Conservation (phyloP, 92 coral and sea anemone species). For the Chrysogorgia sp. region DNA sequence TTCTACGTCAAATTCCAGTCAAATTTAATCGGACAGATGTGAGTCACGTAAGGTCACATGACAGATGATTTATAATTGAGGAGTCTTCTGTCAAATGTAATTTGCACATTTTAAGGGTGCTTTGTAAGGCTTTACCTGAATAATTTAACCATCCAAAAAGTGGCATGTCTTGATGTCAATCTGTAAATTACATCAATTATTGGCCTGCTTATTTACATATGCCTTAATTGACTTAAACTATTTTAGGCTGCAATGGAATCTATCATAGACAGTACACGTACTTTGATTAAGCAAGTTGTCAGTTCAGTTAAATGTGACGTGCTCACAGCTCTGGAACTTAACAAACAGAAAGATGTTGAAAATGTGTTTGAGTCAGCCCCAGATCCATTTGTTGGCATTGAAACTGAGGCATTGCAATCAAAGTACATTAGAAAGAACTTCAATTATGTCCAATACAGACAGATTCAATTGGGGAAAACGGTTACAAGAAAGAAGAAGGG, state of each 20-base stretch:
- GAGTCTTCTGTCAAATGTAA: no score
- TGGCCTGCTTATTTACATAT: background rate
- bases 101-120: no score
- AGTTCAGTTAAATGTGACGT: background rate
- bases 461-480: constrained; percentile 8
- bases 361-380: constrained; percentile 6
- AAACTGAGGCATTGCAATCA: constrained; percentile 31
- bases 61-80: no score
- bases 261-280: constrained; percentile 22
- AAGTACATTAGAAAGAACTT: constrained; percentile 24
- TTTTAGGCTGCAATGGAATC: constrained; percentile 36
- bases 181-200: background rate
- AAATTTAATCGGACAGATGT: no score
- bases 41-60: no score
- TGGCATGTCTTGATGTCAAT: background rate
- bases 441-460: constrained; percentile 16
- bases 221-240: background rate
- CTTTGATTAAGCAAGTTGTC: constrained; percentile 30
- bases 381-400: constrained; percentile 19
- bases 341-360: background rate
- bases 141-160: no score
- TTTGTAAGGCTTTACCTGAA: no score
- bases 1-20: no score
- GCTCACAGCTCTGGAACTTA: background rate
- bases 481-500: background rate